A percentile compares a stretch with the other conserved stretches of the same genome.
Evolutionary conservation across 1,140 invertebrate genomes (phyloP).

Genomic region (Drosophila azteca): DNA sequence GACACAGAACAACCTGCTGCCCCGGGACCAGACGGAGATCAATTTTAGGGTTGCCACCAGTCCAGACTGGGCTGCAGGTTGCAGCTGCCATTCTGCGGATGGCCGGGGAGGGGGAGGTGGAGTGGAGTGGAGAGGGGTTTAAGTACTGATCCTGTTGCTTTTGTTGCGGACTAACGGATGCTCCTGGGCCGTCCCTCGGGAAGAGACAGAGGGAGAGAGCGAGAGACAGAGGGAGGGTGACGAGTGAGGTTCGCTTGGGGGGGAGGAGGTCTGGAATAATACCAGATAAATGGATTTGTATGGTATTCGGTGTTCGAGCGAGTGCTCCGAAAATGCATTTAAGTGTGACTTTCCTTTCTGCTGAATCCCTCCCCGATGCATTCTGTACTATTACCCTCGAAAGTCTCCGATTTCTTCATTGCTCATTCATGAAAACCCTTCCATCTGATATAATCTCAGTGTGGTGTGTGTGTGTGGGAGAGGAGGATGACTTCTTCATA

Average conservation of each 20-base stretch:
- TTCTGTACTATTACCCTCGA: no score
- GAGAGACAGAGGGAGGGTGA: constrained; percentile 1
- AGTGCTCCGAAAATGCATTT: constrained; percentile 5
- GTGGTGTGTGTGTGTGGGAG: neutral
- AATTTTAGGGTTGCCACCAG: constrained; percentile 62
- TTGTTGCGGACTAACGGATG: constrained; percentile 51
- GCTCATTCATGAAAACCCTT: constrained; percentile 23
- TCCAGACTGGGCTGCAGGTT: constrained; percentile 56
- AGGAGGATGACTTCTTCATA: no score
- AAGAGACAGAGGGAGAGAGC: neutral
- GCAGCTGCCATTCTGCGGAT: constrained; percentile 59
- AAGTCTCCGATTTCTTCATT: constrained; percentile 10
- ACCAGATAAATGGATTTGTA: constrained; percentile 40
- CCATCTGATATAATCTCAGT: constrained; percentile 17
- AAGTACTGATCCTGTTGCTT: constrained; percentile 53
- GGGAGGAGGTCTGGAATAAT: constrained; percentile 21
- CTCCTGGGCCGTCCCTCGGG: constrained; percentile 2
- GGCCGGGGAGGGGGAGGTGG: constrained; percentile 32
- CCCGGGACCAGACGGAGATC: constrained; percentile 26
- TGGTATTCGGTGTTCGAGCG: neutral
- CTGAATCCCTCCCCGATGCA: no score
- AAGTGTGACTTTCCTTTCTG: constrained; percentile 37
- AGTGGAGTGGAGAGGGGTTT: constrained; percentile 26
- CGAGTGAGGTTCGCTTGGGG: constrained; percentile 11
- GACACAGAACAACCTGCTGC: constrained; percentile 41